Base-by-base conservation (phyloP, 2,113 vertebrate genomes). In the Pomatostomus ruficeps region DNA sequence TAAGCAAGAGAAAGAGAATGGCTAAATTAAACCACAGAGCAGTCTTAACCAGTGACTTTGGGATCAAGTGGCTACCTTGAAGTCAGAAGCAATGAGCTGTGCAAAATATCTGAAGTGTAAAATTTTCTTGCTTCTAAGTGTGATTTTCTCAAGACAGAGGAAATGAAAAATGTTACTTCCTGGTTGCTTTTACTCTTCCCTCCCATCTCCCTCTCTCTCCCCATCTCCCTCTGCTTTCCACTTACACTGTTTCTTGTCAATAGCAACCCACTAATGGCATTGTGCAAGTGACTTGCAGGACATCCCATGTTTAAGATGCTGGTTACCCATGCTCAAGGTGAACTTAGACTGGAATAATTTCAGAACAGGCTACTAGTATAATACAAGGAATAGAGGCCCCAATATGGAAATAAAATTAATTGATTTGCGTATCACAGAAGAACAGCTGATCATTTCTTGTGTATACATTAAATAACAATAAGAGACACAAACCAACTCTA, bases 11-110 rank as follows among this genome's bases (percentile, higher is more conserved):
- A 62, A 88, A 91, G n/a, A 67, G 68, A 83, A 86, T 25, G 86
- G 92, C 83, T 91, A 95, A 93, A 96, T 94, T 91, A 95, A 95
- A 93, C 57, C 43, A 84, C 61, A 88, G 76, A 77, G 57, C 57
- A 72, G 54, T 63, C 78, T 93, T 61, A 85, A 28, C 33, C 58
- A 68, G 31, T n/a, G 58, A 85, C 45, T 86, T 61, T 22, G 77
- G 40, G 75, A 75, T 72, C 80, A 77, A 66, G 72, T 29, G 43
- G 74, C 57, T 65, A 59, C 36, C 40, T 86, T 63, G 57, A 36
- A 89, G 66, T 72, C 65, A 75, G 68, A 91, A 94, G 61, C 65
- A 92, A 83, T 80, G 68, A 86, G 48, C 68, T 52, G 70, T 33
- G 66, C 12, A 63, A 89, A 96, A 58, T 45, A 84, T 19, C 26